Base-by-base conservation (phyloP, 1,140 invertebrate species). In the Drosophila albomicans region DNA sequence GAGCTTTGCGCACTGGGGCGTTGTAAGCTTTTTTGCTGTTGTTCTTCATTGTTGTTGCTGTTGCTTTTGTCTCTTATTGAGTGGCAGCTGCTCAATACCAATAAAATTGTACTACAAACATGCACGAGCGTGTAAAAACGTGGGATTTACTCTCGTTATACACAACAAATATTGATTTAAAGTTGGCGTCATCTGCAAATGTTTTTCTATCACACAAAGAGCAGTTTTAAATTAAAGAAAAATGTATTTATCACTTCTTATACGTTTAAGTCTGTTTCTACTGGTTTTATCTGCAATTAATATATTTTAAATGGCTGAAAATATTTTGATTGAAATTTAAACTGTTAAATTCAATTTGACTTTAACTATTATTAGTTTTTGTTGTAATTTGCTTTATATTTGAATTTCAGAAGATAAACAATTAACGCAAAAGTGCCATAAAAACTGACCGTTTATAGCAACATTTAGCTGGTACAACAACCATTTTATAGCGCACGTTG, bases 1-100 rank as follows among this genome's bases (percentile, higher is more conserved):
- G 45, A 70, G 51, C 46, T 69, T 75, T 66, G 56, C 16, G 41
- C 74, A 48, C 54, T 63, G 62, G 59, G 66, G 64, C 64, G 61
- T 69, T 67, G 64, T 45, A 56, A 65, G 64, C 68, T 82, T 68
- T 54, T 68, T 20, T 20, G 20, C 20, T 25, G 20, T 25, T 25
- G 20, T 25, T 25, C 3, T 25, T 25, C 20, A 25, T 25, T 30
- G n/a, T 38, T 35, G 30, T 51, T 43, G 10, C 35, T 51, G 3
- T 52, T n/a, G 15, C 16, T 25, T 25, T 25, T 25, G 20, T 25
- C 20, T 25, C 20, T 25, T 51, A 38, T 63, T 64, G 48, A 28
- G 45, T 61, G 65, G n/a, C 43, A 45, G 52, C 32, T 66, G 28
- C 41, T 46, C 30, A 66, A 51, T 52, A 52, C n/a, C 15, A 57